Base-by-base conservation (phyloP, 2,113 vertebrate genomes). In the Euleptes europaea region DNA sequence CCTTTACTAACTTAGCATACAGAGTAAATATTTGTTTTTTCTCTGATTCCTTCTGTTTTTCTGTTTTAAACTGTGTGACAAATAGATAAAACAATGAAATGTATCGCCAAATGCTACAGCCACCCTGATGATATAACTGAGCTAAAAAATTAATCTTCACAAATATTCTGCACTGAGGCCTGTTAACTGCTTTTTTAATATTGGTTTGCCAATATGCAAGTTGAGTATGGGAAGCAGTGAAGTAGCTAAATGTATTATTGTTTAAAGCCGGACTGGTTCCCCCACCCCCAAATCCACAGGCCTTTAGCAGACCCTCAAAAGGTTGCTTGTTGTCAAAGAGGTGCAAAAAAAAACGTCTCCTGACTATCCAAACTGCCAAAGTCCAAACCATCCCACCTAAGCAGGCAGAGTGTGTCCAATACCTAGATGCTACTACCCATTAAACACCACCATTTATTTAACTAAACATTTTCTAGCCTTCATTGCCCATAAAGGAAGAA, bases 1-100 rank as follows among this genome's bases (percentile, higher is more conserved):
- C 69, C 40, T 0, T n/a, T 4, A 70, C 88, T 84, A 90, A 77
- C 80, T 86, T 57, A 87, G 73, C 85, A 38, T n/a, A 0, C 57
- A 5, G 72, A 8, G 0, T 0, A 0, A 7, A 80, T 85, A 35
- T 60, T 35, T 77, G 12, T 84, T 88, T 84, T 79, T 91, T 63
- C 12, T 1, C 80, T 60, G 17, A n/a, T 31, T 84, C 0, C 44
- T 10, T 73, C 11, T 75, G 3, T 74, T 78, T 92, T 84, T 71
- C 70, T 82, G 0, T 0, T 38, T n/a, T 51, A 70, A 88, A 23
- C 4, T 21, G 31, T 40, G 60, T 38, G 15, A 69, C 75, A 65
- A 1, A 3, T 44, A 70, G 82, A 73, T 81, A 19, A 63, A 77
- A 0, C 5, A 9, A 69, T 26, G 31, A 3, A 47, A 40, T 1